Evolutionary conservation across 2,113 vertebrate genomes (phyloP), one percentile per base, ranked within the genome.

Genomic region (Loxodonta africana): DNA sequence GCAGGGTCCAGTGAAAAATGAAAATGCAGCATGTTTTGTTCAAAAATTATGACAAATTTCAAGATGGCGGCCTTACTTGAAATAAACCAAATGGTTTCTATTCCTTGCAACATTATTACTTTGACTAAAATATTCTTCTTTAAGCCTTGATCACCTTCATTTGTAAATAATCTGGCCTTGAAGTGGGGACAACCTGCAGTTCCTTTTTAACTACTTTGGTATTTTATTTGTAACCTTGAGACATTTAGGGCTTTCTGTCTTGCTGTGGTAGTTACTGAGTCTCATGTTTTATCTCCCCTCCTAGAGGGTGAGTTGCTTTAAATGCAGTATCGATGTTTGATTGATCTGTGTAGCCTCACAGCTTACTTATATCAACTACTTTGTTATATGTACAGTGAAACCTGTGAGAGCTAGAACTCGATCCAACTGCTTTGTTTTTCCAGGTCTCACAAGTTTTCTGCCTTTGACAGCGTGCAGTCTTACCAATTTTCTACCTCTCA

Each of bases 141-240:
- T 95, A 74, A 78, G 18, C 90, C 37, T 96, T 76, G 41, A 46
- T 88, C 21, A 7, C 21, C 21, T 91, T 88, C 53, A 44, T 48
- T 76, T 63, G 46, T 65, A 77, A 86, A 74, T 80, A 81, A 63
- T 37, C 51, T 92, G 62, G 6, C n/a, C 90, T 87, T 81, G 48
- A 90, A 84, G 57, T 57, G 23, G 46, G 37, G 7, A n/a, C 5
- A 86, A 65, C 28, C 60, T 69, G 44, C 0, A 3, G 44, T 65
- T 94, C 62, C 76, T 90, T 74, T 60, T 33, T 57, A 44, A n/a
- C 4, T 96, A 46, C 28, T 25, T 23, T 10, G 60, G 12, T 77
- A 80, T 53, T 91, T 46, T 67, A 25, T 41, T 65, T 30, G 3
- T 85, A 81, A 88, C 73, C 26, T 48, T 44, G 95, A 91, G 57